Base-by-base conservation (phyloP, 2,113 vertebrate species). In the Alexandromys fortis region DNA sequence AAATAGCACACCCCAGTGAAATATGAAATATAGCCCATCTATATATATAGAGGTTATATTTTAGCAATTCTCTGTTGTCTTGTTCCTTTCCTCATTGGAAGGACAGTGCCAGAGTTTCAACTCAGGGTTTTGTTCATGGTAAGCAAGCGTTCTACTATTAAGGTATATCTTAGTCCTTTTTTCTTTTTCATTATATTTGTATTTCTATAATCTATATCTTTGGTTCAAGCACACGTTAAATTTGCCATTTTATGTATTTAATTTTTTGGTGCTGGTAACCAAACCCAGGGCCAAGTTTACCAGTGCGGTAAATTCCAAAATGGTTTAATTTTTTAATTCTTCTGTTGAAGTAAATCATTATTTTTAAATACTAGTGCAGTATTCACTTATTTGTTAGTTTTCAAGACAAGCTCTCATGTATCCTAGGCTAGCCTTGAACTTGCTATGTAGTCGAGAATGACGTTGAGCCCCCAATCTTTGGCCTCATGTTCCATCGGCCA, bases 171-270 rank as follows among this genome's bases (percentile, higher is more conserved):
- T 30, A 45, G n/a, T 38, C 58, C 24, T 92, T 5, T 86, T 89
- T 63, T 78, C 22, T 73, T 88, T 95, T 94, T 94, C 13, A 61
- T 42, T 67, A 28, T 61, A 47, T 83, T 89, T 85, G 33, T 45
- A 30, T 67, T 47, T 83, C 14, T 2, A 21, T 83, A 52, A 33
- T 75, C 17, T 55, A 38, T 49, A 49, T 30, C 72, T 77, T 65
- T 17, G 11, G 19, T 91, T 89, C 21, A 89, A 94, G 12, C 58
- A 42, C 3, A n/a, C 21, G 78, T 85, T 72, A 49, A 77, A 49
- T 47, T 49, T 19, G 45, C 14, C 65, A 67, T 67, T 22, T 63
- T 63, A 22, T 58, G 47, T 49, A 49, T 49, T 49, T 49, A 49
- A 49, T 49, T 10, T 49, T 49, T 49, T 49, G 47, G 47, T 49